These are phyloP conservation scores for Crocodylus rhombifer DNA, from an alignment of 2,797 vertebrate genomes.

Conservation along the genomic window DNA sequence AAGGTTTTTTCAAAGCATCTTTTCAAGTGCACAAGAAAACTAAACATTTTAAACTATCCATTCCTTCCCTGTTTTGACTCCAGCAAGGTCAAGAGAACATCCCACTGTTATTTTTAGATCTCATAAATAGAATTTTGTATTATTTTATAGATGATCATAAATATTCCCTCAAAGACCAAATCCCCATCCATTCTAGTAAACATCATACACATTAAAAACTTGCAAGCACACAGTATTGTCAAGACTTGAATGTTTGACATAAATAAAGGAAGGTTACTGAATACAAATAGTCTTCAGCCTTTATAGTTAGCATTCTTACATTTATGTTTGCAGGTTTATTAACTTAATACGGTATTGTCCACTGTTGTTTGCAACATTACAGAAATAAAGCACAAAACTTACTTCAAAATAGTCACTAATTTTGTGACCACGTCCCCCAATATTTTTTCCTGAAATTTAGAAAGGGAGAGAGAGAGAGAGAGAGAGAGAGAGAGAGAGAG, in stretches of 20 bases:
- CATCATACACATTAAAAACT: background rate
- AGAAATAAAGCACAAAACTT: constrained; percentile 75
- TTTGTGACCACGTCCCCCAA: constrained; percentile 93
- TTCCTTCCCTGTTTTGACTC: background rate
- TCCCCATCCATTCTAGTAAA: background rate
- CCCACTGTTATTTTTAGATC: background rate
- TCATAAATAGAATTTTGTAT: background rate
- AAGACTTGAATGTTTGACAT: background rate
- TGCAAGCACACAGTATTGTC: background rate
- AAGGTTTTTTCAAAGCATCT: background rate
- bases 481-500: too few species aligned
- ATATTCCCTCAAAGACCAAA: background rate
- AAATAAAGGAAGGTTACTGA: background rate
- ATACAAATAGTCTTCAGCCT: background rate
- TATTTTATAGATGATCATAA: background rate
- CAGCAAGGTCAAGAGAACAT: background rate
- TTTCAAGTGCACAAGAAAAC: background rate
- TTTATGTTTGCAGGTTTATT: background rate
- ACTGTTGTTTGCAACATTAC: background rate
- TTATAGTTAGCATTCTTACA: background rate
- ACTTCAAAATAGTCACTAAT: constrained; percentile 99
- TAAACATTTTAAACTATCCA: background rate
- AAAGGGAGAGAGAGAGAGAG: too few species aligned
- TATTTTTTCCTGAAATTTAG: constrained; percentile 88
- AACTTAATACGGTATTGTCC: background rate